A percentile compares a stretch with the other conserved stretches of the same genome.
These are phyloP conservation scores for Amiota minor DNA, from an alignment of 2,888 invertebrate genomes.

Conservation along the genomic window DNA sequence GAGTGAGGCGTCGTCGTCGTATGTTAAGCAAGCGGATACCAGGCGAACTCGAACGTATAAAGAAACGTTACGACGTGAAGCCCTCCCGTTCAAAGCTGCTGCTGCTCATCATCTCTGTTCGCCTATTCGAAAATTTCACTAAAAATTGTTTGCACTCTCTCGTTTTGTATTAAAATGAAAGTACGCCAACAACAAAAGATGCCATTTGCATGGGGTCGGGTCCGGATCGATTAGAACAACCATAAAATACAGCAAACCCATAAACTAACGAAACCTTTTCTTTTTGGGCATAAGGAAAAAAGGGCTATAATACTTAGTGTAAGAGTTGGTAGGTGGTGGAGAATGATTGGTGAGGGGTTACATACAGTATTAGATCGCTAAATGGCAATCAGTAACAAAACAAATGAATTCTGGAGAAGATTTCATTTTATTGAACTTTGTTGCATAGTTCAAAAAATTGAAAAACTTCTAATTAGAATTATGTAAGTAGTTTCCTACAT, in stretches of 20 bases:
- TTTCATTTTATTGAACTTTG: too few relatives aligned
- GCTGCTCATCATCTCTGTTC: conserved; percentile 69
- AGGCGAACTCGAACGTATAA: conserved; percentile 15
- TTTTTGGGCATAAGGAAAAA: too few relatives aligned
- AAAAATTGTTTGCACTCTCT: conserved; percentile 74
- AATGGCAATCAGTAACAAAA: too few relatives aligned
- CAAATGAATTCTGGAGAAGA: too few relatives aligned
- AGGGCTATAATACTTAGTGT: too few relatives aligned
- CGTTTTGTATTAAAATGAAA: conserved; percentile 69
- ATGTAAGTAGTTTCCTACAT: too few relatives aligned
- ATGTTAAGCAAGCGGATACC: conserved; percentile 27
- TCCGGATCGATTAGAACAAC: not conserved
- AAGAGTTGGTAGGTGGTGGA: not conserved
- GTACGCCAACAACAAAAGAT: conserved; percentile 41
- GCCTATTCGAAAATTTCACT: conserved; percentile 74
- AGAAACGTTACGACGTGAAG: too few relatives aligned
- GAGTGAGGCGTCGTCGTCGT: conserved; percentile 34
- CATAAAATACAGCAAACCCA: not conserved
- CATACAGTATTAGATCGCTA: too few relatives aligned
- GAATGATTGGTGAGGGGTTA: not conserved
- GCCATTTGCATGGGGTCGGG: not conserved
- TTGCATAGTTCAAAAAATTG: too few relatives aligned
- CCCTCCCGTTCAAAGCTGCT: conserved; percentile 34
- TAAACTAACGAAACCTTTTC: not conserved
- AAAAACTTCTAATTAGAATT: too few relatives aligned